Evolutionary conservation across 2,113 vertebrate species (phyloP), one percentile per base, ranked within the genome.

Genomic region (Sporophila hypoxantha): DNA sequence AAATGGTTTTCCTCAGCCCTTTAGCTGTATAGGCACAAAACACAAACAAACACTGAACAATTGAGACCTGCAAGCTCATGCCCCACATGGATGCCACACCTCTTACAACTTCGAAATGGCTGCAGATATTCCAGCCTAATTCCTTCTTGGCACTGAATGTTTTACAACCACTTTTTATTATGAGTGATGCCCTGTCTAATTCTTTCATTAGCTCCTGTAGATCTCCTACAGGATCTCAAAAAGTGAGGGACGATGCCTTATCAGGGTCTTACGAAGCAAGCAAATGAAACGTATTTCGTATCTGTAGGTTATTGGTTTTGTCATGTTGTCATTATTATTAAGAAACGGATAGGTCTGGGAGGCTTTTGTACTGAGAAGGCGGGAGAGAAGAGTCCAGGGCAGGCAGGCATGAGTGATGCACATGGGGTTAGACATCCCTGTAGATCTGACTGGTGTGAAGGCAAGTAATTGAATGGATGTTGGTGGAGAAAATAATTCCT

Each of bases 301-400:
- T 87, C 82, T 93, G 84, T 47, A 77, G 59, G 78, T 95, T 95
- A 96, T 94, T 94, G 89, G 93, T 82, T 95, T 95, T 96, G 94
- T 93, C 92, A 94, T 95, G 79, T 89, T 91, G 91, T 92, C 95
- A 89, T 95, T 91, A 87, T 92, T 93, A 89, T 80, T 93, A 93
- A 81, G 89, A 87, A 95, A 90, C 23, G 0, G 57, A 94, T 92
- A 88, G 86, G 82, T 94, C 93, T 94, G 73, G 57, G 90, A 94
- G 94, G 91, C 90, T 93, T 93, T 86, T 94, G 61, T 67, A 64
- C 70, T 1, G 12, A 85, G 67, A 77, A 92, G 52, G 30, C 60
- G 2, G 71, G 76, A 95, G 82, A 90, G 70, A 81, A 69, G 74
- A 76, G 91, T 94, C 81, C 82, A 59, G 85, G 39, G 88, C 91